These are phyloP conservation scores for Cherax quadricarinatus DNA, from an alignment of 1,140 invertebrate genomes.

Conservation along the genomic window DNA sequence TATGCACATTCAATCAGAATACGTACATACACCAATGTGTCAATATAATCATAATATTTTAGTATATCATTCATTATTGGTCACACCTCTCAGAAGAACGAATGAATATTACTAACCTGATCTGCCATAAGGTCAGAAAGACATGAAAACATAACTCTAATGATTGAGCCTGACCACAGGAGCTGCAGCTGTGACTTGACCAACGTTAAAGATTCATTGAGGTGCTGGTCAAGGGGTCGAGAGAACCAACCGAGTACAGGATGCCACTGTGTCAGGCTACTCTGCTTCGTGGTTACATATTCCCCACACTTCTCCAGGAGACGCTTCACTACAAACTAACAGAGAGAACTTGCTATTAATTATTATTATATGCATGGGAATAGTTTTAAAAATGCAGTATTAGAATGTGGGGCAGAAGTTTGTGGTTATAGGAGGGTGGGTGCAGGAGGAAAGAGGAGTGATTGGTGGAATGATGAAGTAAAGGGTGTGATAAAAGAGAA, in stretches of 20 bases:
- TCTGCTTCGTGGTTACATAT: constrained; percentile 90
- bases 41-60: too few relatives aligned
- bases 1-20: too few relatives aligned
- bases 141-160: constrained; percentile 75
- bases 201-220: constrained; percentile 88
- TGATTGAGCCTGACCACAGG: constrained; percentile 87
- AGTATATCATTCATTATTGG: too few relatives aligned
- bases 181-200: constrained; percentile 89
- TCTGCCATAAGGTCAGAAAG: constrained; percentile 71
- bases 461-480: too few relatives aligned
- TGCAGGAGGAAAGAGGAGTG: too few relatives aligned
- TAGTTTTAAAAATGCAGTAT: too few relatives aligned
- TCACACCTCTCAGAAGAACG: too few relatives aligned
- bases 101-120: constrained; percentile 13
- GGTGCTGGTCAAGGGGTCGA: constrained; percentile 87
- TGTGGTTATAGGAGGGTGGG: too few relatives aligned
- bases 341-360: constrained; percentile 5
- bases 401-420: too few relatives aligned
- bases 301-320: constrained; percentile 90
- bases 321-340: constrained; percentile 86
- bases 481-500: too few relatives aligned
- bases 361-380: background rate
- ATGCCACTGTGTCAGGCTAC: constrained; percentile 96
- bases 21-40: too few relatives aligned
- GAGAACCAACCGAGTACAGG: constrained; percentile 98